phyloP scores from a whole-genome alignment of 2,888 invertebrate species.

The Nipponacmea schrenckii region DNA sequence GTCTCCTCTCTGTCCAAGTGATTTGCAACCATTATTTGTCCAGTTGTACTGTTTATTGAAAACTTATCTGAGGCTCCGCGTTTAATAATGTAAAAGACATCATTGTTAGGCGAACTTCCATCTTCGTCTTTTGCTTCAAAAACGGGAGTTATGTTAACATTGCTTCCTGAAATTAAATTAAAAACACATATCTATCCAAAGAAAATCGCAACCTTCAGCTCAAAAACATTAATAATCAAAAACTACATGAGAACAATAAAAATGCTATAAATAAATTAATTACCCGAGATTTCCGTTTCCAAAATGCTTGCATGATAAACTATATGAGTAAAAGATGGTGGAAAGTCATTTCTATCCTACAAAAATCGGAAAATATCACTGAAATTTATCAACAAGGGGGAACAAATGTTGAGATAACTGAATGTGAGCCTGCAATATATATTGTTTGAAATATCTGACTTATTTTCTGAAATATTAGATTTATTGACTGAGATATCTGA shows the following conservation, averaged over 20 bases:
- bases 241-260: no score
- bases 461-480: no score
- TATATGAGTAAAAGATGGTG: constrained; percentile 80
- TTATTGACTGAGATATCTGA: no score
- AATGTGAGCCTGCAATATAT: no score
- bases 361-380: constrained; percentile 57
- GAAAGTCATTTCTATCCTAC: constrained; percentile 90
- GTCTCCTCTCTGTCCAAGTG: constrained; percentile 81
- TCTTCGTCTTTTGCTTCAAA: constrained; percentile 51
- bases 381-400: no score
- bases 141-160: constrained; percentile 37
- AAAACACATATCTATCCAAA: no score
- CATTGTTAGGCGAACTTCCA: constrained; percentile 77
- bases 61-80: constrained; percentile 93
- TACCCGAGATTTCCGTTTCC: constrained; percentile 84
- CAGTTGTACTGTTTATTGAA: constrained; percentile 85
- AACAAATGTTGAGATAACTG: no score
- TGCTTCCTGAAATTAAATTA: constrained; percentile 28
- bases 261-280: neutral
- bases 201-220: no score
- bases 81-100: constrained; percentile 88
- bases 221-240: no score
- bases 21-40: constrained; percentile 84
- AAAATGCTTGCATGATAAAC: constrained; percentile 79
- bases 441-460: no score